Evolutionary conservation across 2,797 vertebrate species (phyloP), one percentile per base, ranked within the genome.

Genomic region (Amphiprion clarkii): DNA sequence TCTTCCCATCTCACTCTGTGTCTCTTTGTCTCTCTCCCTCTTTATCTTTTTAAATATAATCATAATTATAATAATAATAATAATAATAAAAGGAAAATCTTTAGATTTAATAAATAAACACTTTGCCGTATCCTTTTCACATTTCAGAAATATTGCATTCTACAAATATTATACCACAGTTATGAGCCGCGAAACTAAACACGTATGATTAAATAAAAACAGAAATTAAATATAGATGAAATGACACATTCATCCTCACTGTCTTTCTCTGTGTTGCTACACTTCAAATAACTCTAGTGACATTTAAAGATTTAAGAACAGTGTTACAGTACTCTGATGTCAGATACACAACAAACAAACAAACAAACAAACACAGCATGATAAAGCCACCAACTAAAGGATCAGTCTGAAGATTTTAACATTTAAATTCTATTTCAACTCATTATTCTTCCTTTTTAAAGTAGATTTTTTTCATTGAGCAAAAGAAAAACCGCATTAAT

Each of bases 181-280:
- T 36, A 25, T 29, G 25, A n/a, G 36, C 58, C 21, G 5, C 2
- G 2, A 3, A 31, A 74, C 69, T 42, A 66, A 75, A 63, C 3
- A 51, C 53, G n/a, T 48, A 77, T 48, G 23, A 40, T 36, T 48
- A 6, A 66, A 74, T 52, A 21, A 81, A 39, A 49, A 10, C 13
- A 31, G 19, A 25, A 67, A 62, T 78, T 71, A 79, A 85, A 82
- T 56, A 82, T 49, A 40, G 23, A 74, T 69, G 36, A 74, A 71
- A 51, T 9, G 11, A 6, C 53, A 61, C 48, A 63, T 56, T 48
- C 1, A 0, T n/a, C 54, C 42, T 70, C 60, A 13, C 21, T 4
- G 36, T 52, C 4, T 36, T 11, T 55, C 14, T 44, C 29, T 39
- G 0, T 54, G 39, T 55, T 5, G 6, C 62, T 36, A 55, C 56